phyloP scores from a whole-genome alignment of 2,797 vertebrate genomes.

The Bufotes viridis region DNA sequence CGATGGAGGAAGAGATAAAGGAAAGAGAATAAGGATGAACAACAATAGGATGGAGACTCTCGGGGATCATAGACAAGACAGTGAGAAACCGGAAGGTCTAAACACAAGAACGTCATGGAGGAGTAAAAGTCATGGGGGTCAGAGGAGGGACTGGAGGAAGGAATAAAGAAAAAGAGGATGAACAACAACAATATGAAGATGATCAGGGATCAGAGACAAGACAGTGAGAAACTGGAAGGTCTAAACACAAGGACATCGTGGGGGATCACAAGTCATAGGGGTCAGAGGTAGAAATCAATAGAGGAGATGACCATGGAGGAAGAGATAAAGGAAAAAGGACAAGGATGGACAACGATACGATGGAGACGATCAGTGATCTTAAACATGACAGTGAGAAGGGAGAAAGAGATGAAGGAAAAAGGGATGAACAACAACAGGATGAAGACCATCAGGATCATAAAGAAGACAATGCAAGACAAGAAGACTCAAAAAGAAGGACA shows the following conservation, averaged over 20 bases:
- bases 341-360: not conserved
- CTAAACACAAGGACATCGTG: not conserved
- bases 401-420: too few species aligned
- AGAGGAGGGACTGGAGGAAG: not conserved
- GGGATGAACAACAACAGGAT: too few species aligned
- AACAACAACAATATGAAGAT: not conserved
- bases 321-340: not conserved
- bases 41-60: not conserved
- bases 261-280: too few species aligned
- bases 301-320: too few species aligned
- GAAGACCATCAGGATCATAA: too few species aligned
- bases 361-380: not conserved
- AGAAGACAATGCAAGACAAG: not conserved
- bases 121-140: too few species aligned
- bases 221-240: not conserved
- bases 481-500: not conserved
- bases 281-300: too few species aligned
- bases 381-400: too few species aligned
- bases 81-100: not conserved
- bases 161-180: not conserved
- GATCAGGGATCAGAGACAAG: not conserved
- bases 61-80: not conserved
- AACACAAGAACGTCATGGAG: not conserved
- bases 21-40: not conserved
- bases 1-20: too few species aligned